A percentile compares a stretch with the other conserved stretches of the same genome.
phyloP scores from a whole-genome alignment of 2,888 invertebrate genomes.

The Conistra vaccinii region DNA sequence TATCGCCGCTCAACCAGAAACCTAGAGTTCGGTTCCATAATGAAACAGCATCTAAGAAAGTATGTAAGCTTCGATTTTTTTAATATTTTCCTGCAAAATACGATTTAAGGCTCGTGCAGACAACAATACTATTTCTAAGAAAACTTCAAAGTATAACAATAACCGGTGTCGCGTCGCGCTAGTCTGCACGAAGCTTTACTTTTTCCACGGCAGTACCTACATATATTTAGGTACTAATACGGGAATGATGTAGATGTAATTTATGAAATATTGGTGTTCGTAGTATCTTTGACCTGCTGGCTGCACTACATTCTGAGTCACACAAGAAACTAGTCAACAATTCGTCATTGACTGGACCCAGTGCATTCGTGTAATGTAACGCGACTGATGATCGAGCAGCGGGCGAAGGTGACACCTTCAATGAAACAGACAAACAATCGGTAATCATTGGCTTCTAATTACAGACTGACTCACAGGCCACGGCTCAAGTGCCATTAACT shows the following conservation, averaged over 20 bases:
- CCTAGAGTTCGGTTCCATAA: not conserved
- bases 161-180: too few species aligned
- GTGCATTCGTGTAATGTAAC: slow-evolving; percentile 11
- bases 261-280: not conserved
- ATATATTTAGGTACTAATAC: not conserved
- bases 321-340: slow-evolving; percentile 7
- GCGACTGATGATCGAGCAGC: slow-evolving; percentile 11
- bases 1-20: not conserved
- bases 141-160: too few species aligned
- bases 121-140: too few species aligned
- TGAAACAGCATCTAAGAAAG: not conserved
- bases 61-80: not conserved
- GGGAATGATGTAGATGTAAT: not conserved
- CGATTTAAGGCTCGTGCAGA: too few species aligned
- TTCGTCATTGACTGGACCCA: not conserved
- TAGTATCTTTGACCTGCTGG: not conserved
- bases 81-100: not conserved
- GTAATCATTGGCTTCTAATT: slow-evolving; percentile 31
- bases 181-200: too few species aligned
- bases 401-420: slow-evolving; percentile 35
- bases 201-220: not conserved
- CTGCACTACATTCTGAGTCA: slow-evolving; percentile 7
- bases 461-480: slow-evolving; percentile 36
- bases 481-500: slow-evolving; percentile 18
- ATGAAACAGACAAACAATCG: slow-evolving; percentile 36